Conservation (phyloP, 2,797 vertebrate species). For the Oceanodroma leucorhoa region DNA sequence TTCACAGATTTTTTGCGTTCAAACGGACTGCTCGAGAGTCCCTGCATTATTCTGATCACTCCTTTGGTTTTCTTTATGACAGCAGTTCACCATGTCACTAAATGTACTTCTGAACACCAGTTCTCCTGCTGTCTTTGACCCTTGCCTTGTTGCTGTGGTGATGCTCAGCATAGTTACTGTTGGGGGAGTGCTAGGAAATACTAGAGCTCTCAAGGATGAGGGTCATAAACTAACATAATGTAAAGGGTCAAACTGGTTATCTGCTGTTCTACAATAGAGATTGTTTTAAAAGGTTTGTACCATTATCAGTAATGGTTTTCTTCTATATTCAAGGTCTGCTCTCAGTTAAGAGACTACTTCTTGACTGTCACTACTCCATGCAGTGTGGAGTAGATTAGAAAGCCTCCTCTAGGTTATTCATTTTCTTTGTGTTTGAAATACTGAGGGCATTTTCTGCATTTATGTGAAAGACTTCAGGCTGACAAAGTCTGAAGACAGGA, state of each 20-base stretch:
- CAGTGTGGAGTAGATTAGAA: neutral
- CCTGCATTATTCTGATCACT: neutral
- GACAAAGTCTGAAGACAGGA: neutral
- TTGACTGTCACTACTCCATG: neutral
- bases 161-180: neutral
- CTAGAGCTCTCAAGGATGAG: neutral
- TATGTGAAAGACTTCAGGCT: neutral
- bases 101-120: neutral
- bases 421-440: neutral
- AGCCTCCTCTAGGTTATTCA: neutral
- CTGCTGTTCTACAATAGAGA: neutral
- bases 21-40: rapidly evolving
- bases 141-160: neutral
- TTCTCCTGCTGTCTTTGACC: neutral
- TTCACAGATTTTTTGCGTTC: neutral
- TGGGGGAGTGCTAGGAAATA: neutral
- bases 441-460: neutral
- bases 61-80: neutral
- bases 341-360: neutral
- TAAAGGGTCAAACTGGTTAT: neutral
- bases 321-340: neutral
- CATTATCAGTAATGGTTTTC: neutral
- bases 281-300: neutral
- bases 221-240: neutral
- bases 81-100: neutral